These are phyloP conservation scores for Polymixis flavicincta DNA, from an alignment of 2,888 invertebrate genomes.

Conservation along the genomic window DNA sequence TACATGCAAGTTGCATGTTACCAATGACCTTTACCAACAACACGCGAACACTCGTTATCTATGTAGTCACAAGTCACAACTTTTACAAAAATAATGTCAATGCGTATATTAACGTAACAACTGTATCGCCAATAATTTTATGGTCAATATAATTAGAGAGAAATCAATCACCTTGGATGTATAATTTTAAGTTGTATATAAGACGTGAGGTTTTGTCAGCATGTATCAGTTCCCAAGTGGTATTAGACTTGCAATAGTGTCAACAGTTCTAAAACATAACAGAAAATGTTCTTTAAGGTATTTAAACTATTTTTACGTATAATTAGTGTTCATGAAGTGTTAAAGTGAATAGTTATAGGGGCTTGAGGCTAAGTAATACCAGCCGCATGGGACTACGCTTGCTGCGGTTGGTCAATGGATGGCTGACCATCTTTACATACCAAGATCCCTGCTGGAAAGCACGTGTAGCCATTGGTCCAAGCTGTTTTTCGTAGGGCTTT, in stretches of 20 bases:
- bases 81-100: conserved; percentile 54
- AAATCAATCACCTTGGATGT: conserved; percentile 65
- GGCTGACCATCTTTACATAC: too few relatives aligned
- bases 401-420: too few relatives aligned
- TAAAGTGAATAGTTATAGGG: neutral
- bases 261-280: conserved; percentile 11
- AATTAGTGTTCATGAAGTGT: neutral
- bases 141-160: conserved; percentile 51
- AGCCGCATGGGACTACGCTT: too few relatives aligned
- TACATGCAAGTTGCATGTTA: conserved; percentile 1
- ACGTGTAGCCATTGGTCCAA: too few relatives aligned
- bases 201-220: conserved; percentile 35
- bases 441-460: too few relatives aligned
- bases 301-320: neutral
- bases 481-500: too few relatives aligned
- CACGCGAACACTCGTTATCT: conserved; percentile 41
- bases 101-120: conserved; percentile 44
- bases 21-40: conserved; percentile 33
- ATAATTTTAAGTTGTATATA: conserved; percentile 56
- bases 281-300: conserved; percentile 64
- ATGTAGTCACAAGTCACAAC: conserved; percentile 43
- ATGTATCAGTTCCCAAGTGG: conserved; percentile 54
- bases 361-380: too few relatives aligned
- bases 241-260: conserved; percentile 21
- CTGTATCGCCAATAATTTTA: conserved; percentile 42